A percentile compares a stretch with the other conserved stretches of the same genome.
Conservation (phyloP, 2,888 invertebrate genomes). For the Tanytarsus gracilentus region DNA sequence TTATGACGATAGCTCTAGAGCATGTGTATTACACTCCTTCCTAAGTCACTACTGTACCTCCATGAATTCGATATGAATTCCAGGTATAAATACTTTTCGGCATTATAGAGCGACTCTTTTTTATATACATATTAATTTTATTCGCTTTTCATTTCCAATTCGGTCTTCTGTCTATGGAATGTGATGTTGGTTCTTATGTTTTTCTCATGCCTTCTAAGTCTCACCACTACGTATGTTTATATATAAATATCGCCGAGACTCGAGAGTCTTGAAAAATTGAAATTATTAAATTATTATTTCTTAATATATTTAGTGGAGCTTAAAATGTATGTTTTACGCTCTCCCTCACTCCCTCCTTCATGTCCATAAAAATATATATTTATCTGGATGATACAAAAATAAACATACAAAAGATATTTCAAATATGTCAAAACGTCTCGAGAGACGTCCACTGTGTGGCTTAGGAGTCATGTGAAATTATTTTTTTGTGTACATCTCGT, state of each 20-base stretch:
- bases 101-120: background rate
- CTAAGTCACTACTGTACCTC: constrained; percentile 18
- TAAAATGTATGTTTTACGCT: background rate
- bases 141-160: constrained; percentile 2
- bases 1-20: constrained; percentile 1
- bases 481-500: background rate
- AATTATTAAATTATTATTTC: constrained; percentile 3
- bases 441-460: background rate
- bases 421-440: constrained; percentile 24
- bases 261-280: background rate
- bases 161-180: constrained; percentile 4
- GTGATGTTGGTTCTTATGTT: constrained; percentile 1
- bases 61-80: constrained; percentile 7
- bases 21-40: constrained; percentile 10
- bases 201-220: background rate
- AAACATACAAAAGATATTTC: constrained; percentile 21
- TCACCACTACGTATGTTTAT: background rate
- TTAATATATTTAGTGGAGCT: constrained; percentile 1
- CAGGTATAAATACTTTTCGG: constrained; percentile 25
- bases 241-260: background rate
- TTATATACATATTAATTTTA: background rate
- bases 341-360: background rate
- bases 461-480: constrained; percentile 3
- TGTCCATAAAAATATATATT: background rate
- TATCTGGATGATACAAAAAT: background rate